Evolutionary conservation across 2,113 vertebrate genomes (phyloP).

Genomic region (Heliornis fulica): DNA sequence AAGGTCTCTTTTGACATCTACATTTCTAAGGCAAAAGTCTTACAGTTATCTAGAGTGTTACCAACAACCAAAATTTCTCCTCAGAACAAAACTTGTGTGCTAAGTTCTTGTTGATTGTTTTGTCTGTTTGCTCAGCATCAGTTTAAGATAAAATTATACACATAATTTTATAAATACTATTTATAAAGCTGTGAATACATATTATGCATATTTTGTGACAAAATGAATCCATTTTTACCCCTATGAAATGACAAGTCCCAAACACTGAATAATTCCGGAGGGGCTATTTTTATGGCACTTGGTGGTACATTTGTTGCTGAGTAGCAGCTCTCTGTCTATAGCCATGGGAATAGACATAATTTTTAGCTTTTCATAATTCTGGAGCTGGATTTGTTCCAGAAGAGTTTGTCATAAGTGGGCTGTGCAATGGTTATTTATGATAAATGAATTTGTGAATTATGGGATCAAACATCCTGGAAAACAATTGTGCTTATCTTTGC

Average conservation of each 20-base stretch:
- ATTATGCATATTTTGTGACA: constrained; percentile 38
- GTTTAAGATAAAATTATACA: constrained; percentile 36
- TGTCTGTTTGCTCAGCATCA: constrained; percentile 35
- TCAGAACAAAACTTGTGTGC: not conserved
- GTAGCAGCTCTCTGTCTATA: constrained; percentile 36
- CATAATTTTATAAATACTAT: constrained; percentile 48
- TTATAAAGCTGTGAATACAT: constrained; percentile 34
- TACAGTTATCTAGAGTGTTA: not conserved
- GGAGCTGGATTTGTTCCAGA: not conserved
- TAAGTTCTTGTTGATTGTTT: constrained; percentile 42
- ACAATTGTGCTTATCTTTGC: not conserved
- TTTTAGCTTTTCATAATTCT: constrained; percentile 30
- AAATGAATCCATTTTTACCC: constrained; percentile 39
- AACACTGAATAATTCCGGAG: constrained; percentile 53
- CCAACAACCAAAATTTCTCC: not conserved
- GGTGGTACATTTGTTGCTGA: constrained; percentile 36
- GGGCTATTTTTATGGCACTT: constrained; percentile 52
- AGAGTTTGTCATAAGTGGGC: not conserved
- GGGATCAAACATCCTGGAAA: not conserved
- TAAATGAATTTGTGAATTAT: not conserved
- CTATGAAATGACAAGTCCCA: constrained; percentile 26
- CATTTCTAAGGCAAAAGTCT: not conserved
- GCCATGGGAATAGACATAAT: constrained; percentile 27
- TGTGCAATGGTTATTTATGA: constrained; percentile 2
- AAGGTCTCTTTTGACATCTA: constrained; percentile 49